A percentile compares a stretch with the other conserved stretches of the same genome.
phyloP scores from a whole-genome alignment of 2,888 invertebrate species.

The Ferrisia virgata region DNA sequence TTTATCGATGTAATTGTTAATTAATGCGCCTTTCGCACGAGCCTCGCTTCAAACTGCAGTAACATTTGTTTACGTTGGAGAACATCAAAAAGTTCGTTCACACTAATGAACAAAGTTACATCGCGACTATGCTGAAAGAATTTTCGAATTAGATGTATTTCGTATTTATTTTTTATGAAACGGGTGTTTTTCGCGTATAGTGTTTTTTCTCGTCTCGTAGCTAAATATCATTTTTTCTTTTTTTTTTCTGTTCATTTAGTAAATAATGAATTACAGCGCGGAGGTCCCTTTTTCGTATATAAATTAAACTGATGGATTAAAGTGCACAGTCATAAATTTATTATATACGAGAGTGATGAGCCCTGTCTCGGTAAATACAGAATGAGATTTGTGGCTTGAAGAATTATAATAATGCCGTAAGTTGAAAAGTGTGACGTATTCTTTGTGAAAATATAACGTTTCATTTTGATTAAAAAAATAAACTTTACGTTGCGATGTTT shows the following conservation, averaged over 20 bases:
- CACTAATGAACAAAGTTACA: not conserved
- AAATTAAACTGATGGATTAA: constrained; percentile 12
- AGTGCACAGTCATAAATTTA: constrained; percentile 15
- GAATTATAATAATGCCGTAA: not conserved
- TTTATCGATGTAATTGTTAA: constrained; percentile 18
- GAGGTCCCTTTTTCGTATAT: not conserved
- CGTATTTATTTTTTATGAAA: not conserved
- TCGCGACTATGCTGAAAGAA: not conserved
- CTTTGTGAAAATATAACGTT: not conserved
- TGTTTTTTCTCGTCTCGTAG: not conserved
- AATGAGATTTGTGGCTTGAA: not conserved
- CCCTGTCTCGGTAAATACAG: not conserved
- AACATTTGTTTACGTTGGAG: not conserved
- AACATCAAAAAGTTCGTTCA: not conserved
- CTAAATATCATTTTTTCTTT: not conserved
- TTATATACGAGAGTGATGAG: not conserved
- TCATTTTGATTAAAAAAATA: constrained; percentile 16
- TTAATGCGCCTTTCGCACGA: not conserved
- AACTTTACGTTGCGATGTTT: not conserved
- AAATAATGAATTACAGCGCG: not conserved
- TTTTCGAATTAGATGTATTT: not conserved
- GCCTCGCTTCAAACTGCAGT: not conserved
- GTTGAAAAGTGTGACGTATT: constrained; percentile 1
- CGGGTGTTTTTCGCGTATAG: not conserved
- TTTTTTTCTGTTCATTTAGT: not conserved